Evolutionary conservation across 2,888 invertebrate species (phyloP), one percentile per base, ranked within the genome.

Genomic region (Conus canariensis): DNA sequence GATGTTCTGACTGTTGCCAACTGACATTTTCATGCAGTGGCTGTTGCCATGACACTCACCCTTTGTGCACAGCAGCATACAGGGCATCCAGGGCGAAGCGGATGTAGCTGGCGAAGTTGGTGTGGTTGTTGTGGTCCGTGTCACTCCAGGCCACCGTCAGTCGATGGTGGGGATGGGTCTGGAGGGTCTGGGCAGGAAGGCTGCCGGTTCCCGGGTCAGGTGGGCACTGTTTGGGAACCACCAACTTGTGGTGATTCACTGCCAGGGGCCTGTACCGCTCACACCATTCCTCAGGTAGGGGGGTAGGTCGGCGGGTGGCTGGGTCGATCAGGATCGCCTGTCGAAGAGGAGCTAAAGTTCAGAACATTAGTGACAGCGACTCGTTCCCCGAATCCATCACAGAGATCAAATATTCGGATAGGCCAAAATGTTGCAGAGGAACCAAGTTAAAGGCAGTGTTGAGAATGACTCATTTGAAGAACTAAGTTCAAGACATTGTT

Each of bases 221-320:
- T 0, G 89, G 89, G 58, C 9, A 64, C 59, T 74, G 88, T 67
- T 91, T 91, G 8, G 91, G 91, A 16, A 95, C 91, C 85, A 93
- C 93, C n/a, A 95, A 90, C 45, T 94, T 89, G 56, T 91, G 74
- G 58, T 91, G 89, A 1, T 70, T 87, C 90, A 89, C 91, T 19
- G 90, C 93, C 58, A 91, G 90, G 80, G 91, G 90, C 0, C 91
- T 91, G 90, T 95, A 95, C 90, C 94, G 93, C 19, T 92, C 90
- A 59, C 91, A 92, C 95, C 95, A 95, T 94, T 95, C 95, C n/a
- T 93, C 94, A 16, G 95, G 94, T 30, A 95, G 90, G 0, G 93
- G 91, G 45, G 90, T 92, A 4, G 95, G 95, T 88, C 93, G 93
- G 22, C 95, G 91, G 7, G 94, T 94, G 45, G 90, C 25, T 87